Conservation (phyloP, 2,113 vertebrate genomes). For the Prolemur simus region DNA sequence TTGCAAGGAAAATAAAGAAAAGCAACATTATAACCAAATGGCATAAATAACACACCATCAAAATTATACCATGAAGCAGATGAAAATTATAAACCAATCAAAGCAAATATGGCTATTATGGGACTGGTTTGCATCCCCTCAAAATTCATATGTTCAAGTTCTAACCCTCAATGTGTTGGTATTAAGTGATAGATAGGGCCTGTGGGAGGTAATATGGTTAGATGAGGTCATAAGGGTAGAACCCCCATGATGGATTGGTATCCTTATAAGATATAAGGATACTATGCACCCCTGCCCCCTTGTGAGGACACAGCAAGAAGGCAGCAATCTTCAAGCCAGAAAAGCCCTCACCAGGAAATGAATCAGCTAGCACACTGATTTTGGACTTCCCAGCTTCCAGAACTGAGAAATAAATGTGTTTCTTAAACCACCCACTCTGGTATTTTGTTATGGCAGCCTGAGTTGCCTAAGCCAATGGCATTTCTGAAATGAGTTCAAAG, state of each 20-base stretch:
- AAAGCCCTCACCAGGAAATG: neutral
- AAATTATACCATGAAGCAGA: neutral
- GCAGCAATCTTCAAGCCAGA: neutral
- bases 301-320: neutral
- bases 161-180: neutral
- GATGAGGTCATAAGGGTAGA: neutral
- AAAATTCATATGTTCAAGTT: neutral
- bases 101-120: neutral
- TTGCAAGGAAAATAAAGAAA: neutral
- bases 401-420: neutral
- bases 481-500: slow-evolving; percentile 15
- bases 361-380: neutral
- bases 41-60: neutral
- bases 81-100: neutral
- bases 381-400: neutral
- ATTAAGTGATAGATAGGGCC: neutral
- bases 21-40: neutral
- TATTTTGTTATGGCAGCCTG: neutral
- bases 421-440: neutral
- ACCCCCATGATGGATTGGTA: neutral
- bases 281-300: neutral
- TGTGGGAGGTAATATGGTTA: neutral
- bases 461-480: neutral
- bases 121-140: neutral
- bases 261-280: neutral